Base-by-base conservation (phyloP, 2,113 vertebrate genomes). In the Lycocorax pyrrhopterus region DNA sequence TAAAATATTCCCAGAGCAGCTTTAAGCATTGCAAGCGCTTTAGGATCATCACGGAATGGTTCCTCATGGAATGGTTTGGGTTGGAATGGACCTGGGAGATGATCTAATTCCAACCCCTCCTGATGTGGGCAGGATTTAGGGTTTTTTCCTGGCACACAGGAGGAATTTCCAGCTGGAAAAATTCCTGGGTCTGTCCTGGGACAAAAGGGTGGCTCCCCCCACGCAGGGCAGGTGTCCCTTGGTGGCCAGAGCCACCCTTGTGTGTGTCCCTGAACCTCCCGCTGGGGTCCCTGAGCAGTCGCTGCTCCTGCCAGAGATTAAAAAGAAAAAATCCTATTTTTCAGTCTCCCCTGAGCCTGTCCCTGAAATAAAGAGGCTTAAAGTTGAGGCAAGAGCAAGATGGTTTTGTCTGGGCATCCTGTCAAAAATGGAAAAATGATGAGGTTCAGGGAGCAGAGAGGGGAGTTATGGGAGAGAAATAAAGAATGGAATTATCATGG, bases 161-260 rank as follows among this genome's bases (percentile, higher is more conserved):
- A 41, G n/a, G 18, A 9, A 47, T 63, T 69, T 66, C 33, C 51
- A 23, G 17, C 35, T 60, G 22, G 4, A 2, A 67, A 83, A 86
- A 1, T 19, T 14, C 32, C 49, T 3, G 2, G 49, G 59, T 15
- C 15, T n/a, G 22, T 21, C 13, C 29, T 16, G 43, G 71, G 4
- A 6, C 6, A 22, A 32, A 55, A 33, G 4, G 14, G 4, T 33
- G 35, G 3, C n/a, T 69, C 13, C 20, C n/a, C 30, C 7, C 8
- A 2, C 1, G 2, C 47, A 15, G 49, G 64, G 19, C 19, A 46
- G 10, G n/a, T 1, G 3, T 21, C 19, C 58, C 17, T 13, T 6
- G 23, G 5, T 4, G 53, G 49, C 32, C 33, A 32, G 7, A 84
- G 51, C 19, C 51, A 41, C 39, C 67, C 56, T 4, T 4, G 12